Percentiles rank a stretch among this genome's conserved stretches.
phyloP scores from a whole-genome alignment of 2,888 invertebrate species.

The Pseudanteris insignis region DNA sequence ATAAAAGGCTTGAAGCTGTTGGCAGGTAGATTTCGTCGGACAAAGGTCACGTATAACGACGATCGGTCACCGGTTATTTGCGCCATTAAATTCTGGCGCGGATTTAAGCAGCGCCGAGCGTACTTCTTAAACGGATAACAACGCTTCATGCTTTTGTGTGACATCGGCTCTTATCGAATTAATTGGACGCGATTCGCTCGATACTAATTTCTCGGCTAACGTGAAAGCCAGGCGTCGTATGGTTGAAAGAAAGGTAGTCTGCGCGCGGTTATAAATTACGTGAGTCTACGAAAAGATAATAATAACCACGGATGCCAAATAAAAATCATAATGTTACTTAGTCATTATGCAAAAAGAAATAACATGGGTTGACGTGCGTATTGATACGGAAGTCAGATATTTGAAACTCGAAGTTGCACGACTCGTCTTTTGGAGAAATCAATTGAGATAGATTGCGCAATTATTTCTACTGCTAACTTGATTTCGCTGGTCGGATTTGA shows the following conservation, averaged over 20 bases:
- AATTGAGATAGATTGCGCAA: too few species aligned
- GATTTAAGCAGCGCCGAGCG: slow-evolving; percentile 3
- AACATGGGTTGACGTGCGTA: slow-evolving; percentile 5
- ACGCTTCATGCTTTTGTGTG: slow-evolving; percentile 26
- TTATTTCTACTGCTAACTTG: too few species aligned
- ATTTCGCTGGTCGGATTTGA: too few species aligned
- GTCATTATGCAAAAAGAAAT: too few species aligned
- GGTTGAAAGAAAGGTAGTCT: too few species aligned
- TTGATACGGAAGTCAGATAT: slow-evolving; percentile 5
- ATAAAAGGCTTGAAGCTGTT: background rate
- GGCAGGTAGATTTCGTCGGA: background rate
- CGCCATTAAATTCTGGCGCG: slow-evolving; percentile 23
- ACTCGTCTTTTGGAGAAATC: too few species aligned
- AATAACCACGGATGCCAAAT: slow-evolving; percentile 1
- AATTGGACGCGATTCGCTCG: slow-evolving; percentile 28
- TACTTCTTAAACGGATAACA: slow-evolving; percentile 25
- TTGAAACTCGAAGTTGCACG: too few species aligned
- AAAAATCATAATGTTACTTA: too few species aligned
- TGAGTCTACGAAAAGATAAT: slow-evolving; percentile 2
- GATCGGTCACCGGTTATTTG: slow-evolving; percentile 8
- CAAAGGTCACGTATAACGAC: slow-evolving; percentile 9
- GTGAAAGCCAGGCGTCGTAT: slow-evolving; percentile 8
- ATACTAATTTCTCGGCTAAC: slow-evolving; percentile 19
- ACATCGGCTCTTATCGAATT: slow-evolving; percentile 29
- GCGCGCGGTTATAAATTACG: slow-evolving; percentile 26